Conservation (phyloP, 1,140 invertebrate species). For the Laodelphax striatellus region DNA sequence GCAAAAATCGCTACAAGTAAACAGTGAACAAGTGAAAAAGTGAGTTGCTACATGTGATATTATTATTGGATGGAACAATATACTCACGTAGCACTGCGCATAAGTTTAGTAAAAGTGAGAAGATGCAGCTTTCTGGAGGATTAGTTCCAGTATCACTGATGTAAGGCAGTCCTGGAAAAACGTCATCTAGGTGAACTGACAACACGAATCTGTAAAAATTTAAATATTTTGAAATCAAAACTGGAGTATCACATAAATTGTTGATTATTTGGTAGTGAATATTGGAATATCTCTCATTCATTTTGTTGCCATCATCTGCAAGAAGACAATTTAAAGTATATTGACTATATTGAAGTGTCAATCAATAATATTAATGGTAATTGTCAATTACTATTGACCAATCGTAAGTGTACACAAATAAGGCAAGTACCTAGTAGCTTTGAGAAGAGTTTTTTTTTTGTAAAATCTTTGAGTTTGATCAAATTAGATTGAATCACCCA, state of each 20-base stretch:
- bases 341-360: not conserved
- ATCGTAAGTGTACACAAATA: too few relatives aligned
- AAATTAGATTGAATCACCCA: too few relatives aligned
- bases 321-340: not conserved
- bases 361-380: too few relatives aligned
- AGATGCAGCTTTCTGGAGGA: slow-evolving; percentile 47
- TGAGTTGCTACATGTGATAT: too few relatives aligned
- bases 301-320: not conserved
- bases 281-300: not conserved
- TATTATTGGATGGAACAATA: not conserved
- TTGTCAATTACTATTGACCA: too few relatives aligned
- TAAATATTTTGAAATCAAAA: slow-evolving; percentile 2
- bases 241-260: not conserved
- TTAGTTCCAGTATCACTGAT: slow-evolving; percentile 48
- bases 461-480: too few relatives aligned
- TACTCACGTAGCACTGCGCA: slow-evolving; percentile 53
- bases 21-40: too few relatives aligned
- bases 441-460: too few relatives aligned
- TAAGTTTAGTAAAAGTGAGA: slow-evolving; percentile 42
- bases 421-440: too few relatives aligned
- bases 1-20: too few relatives aligned
- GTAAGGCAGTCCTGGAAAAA: slow-evolving; percentile 42
- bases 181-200: slow-evolving; percentile 38
- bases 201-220: slow-evolving; percentile 37
- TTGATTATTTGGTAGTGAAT: not conserved